phyloP scores from a whole-genome alignment of 2,113 vertebrate species.

The Marcusenius ussheri region DNA sequence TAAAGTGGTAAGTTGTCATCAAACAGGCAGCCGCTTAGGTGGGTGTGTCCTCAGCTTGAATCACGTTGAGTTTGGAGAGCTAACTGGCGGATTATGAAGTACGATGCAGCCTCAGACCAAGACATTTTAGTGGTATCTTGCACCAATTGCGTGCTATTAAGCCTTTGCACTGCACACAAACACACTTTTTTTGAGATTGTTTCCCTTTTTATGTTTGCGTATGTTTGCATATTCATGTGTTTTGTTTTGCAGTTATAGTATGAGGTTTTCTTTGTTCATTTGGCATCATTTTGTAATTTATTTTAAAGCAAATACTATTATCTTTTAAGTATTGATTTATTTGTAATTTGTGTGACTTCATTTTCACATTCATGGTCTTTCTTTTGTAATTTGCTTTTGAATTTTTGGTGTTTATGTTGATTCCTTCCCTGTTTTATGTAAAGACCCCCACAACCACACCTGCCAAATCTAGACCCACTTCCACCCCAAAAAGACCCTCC shows the following conservation, averaged over 20 bases:
- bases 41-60: neutral
- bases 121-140: neutral
- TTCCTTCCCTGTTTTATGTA: constrained; percentile 53
- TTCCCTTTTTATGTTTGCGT: neutral
- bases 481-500: constrained; percentile 60
- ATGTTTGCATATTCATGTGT: neutral
- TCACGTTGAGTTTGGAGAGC: neutral
- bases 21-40: neutral
- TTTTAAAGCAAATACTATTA: neutral
- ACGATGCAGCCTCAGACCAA: neutral
- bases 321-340: neutral
- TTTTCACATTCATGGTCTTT: neutral
- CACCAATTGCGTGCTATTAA: neutral
- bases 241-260: neutral
- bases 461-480: constrained; percentile 65
- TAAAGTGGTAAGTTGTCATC: neutral
- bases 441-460: constrained; percentile 72
- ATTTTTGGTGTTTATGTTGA: constrained; percentile 42
- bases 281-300: neutral
- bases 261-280: neutral
- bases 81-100: neutral
- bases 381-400: constrained; percentile 40
- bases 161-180: neutral
- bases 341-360: neutral
- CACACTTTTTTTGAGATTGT: neutral